Evolutionary conservation across 2,797 vertebrate species (phyloP).

Genomic region (Typhlichthys subterraneus): DNA sequence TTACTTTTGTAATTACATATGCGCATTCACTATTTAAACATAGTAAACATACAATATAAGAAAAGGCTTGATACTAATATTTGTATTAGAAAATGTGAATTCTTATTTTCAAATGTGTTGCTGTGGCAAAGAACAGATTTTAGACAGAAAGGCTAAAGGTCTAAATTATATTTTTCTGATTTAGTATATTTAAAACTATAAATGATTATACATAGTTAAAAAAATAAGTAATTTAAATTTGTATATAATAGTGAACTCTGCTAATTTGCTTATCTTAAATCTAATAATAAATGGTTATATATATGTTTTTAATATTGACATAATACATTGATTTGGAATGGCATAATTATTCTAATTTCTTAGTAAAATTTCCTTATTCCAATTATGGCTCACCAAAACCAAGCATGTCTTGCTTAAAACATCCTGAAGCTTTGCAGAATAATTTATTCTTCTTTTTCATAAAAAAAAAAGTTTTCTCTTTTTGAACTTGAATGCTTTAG

Average conservation of each 20-base stretch:
- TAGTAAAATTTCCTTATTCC: conserved; percentile 6
- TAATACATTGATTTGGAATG: background rate
- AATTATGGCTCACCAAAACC: background rate
- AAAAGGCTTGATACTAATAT: background rate
- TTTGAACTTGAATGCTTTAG: conserved; percentile 2
- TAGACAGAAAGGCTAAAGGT: no score
- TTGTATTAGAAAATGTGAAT: conserved; percentile 1
- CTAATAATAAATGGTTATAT: background rate
- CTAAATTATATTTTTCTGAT: no score
- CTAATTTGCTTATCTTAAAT: no score
- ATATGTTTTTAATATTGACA: conserved; percentile 3
- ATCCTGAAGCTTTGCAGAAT: conserved; percentile 2
- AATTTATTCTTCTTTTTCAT: conserved; percentile 9
- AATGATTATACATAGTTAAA: no score
- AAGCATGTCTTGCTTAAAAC: conserved; percentile 1
- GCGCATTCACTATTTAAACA: background rate
- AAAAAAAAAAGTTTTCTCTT: conserved; percentile 9
- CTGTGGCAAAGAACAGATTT: no score
- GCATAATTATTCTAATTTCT: conserved; percentile 8
- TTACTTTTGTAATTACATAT: background rate
- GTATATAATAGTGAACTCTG: no score
- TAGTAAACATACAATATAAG: conserved; percentile 9
- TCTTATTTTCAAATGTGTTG: no score
- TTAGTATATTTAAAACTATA: no score
- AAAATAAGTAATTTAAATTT: no score